A percentile compares a stretch with the other conserved stretches of the same genome.
These are phyloP conservation scores for Semnopithecus entellus DNA, from an alignment of 2,113 vertebrate genomes.

Conservation along the genomic window DNA sequence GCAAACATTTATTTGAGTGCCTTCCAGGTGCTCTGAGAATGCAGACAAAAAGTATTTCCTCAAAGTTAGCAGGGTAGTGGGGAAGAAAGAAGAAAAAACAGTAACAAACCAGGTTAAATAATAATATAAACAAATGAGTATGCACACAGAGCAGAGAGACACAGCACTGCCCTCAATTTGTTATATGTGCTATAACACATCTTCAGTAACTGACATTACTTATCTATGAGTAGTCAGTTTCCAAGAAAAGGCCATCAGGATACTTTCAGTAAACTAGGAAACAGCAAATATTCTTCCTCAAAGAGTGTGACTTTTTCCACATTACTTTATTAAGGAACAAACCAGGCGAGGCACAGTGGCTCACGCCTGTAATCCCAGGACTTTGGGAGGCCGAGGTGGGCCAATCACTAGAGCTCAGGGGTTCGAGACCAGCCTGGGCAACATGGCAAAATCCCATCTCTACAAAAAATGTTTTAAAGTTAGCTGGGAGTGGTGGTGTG, in stretches of 20 bases:
- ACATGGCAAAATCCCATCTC: too few species aligned
- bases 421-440: too few species aligned
- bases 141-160: not conserved
- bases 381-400: too few species aligned
- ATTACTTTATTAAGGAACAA: not conserved
- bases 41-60: not conserved
- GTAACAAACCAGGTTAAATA: not conserved
- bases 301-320: not conserved
- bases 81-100: not conserved
- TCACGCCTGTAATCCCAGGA: too few species aligned
- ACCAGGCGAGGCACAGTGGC: too few species aligned
- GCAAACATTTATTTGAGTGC: constrained; percentile 20
- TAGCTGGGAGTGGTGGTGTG: too few species aligned
- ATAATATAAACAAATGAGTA: not conserved
- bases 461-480: too few species aligned
- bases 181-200: too few species aligned
- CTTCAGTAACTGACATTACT: not conserved
- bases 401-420: too few species aligned
- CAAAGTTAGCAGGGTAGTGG: not conserved
- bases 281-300: constrained; percentile 23
- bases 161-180: not conserved
- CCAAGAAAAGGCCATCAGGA: not conserved
- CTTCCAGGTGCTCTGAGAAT: not conserved
- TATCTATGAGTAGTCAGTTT: not conserved
- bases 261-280: constrained; percentile 33